Percentiles rank a stretch among this genome's conserved stretches.
Conservation (phyloP, 2,888 invertebrate species). For the Julus scanicus region DNA sequence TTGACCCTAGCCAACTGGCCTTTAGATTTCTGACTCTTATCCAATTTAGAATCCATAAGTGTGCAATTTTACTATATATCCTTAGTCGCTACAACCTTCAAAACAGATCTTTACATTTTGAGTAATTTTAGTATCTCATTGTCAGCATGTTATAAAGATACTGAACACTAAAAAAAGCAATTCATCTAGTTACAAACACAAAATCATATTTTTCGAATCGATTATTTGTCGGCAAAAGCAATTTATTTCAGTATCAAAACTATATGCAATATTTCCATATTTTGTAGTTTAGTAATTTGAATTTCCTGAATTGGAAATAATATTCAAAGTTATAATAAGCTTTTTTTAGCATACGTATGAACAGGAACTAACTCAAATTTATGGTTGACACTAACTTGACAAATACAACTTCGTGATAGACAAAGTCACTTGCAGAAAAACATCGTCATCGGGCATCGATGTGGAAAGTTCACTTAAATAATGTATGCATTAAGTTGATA, state of each 20-base stretch:
- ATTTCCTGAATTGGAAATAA: conserved; percentile 27
- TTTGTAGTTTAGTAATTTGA: not conserved
- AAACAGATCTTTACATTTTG: not conserved
- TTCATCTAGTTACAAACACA: not conserved
- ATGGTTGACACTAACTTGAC: not conserved
- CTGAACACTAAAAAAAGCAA: not conserved
- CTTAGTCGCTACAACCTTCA: not conserved
- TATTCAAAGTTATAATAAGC: not conserved
- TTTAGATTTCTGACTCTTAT: too few relatives aligned
- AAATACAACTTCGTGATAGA: not conserved
- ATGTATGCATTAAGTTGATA: not conserved
- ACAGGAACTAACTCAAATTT: not conserved
- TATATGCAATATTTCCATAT: not conserved
- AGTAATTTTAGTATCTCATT: not conserved
- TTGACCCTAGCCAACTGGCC: too few relatives aligned
- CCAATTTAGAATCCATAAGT: not conserved
- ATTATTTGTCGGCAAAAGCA: not conserved
- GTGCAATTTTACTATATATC: conserved; percentile 5
- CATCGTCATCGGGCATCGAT: not conserved
- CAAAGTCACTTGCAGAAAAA: not conserved
- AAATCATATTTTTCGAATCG: not conserved
- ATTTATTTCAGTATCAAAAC: not conserved
- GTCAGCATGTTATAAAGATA: not conserved
- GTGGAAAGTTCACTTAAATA: not conserved
- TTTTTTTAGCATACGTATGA: not conserved